Percentiles rank a stretch among this genome's conserved stretches.
These are phyloP conservation scores for Etheostoma cragini DNA, from an alignment of 2,113 vertebrate species.

Conservation along the genomic window DNA sequence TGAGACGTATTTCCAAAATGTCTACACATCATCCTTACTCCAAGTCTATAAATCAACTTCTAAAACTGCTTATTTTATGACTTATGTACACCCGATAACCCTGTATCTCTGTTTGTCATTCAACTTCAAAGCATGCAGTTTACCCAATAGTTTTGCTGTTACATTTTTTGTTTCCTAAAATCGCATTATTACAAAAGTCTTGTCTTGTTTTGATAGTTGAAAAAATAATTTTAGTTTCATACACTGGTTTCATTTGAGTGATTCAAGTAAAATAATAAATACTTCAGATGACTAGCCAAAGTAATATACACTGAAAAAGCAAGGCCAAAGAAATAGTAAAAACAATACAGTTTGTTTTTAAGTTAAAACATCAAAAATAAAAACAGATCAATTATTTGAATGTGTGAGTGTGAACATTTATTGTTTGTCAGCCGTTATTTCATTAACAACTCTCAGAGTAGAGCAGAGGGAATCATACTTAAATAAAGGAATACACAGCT, in stretches of 20 bases:
- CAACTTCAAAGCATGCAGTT: slow-evolving; percentile 17
- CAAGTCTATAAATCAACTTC: slow-evolving; percentile 21
- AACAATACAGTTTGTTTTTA: slow-evolving; percentile 19
- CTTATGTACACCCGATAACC: slow-evolving; percentile 7
- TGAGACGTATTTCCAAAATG: slow-evolving; percentile 22
- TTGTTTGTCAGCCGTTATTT: slow-evolving; percentile 7
- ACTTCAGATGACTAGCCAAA: neutral
- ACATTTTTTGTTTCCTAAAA: neutral
- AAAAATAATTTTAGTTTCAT: slow-evolving; percentile 19
- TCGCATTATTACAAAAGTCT: neutral
- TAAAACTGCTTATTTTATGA: slow-evolving; percentile 1
- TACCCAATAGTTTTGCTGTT: neutral
- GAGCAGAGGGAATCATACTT: slow-evolving; percentile 12
- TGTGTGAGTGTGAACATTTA: neutral
- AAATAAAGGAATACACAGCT: slow-evolving; percentile 22
- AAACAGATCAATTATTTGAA: slow-evolving; percentile 6
- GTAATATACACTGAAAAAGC: slow-evolving; percentile 21
- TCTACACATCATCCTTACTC: slow-evolving; percentile 17
- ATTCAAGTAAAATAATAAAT: slow-evolving; percentile 20
- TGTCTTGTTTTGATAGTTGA: slow-evolving; percentile 25
- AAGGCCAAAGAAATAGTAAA: neutral
- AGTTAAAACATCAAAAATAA: slow-evolving; percentile 16
- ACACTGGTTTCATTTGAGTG: neutral
- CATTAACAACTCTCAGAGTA: slow-evolving; percentile 9
- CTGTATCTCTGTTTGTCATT: slow-evolving; percentile 14